Base-by-base conservation (phyloP, 2,888 invertebrate genomes). In the Nomada hirtipes region DNA sequence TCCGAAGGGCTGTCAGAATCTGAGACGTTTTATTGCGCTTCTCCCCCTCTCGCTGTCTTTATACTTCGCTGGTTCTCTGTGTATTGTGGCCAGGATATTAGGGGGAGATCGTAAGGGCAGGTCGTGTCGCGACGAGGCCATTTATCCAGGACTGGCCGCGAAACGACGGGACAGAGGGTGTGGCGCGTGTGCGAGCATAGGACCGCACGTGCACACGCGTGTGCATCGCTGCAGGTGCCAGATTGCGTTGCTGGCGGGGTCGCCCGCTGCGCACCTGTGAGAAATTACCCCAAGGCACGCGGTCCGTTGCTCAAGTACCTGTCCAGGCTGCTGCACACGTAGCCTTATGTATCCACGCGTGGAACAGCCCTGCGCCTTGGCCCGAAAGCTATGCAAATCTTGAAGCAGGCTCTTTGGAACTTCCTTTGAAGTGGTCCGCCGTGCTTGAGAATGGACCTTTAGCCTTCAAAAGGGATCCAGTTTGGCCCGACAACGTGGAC, bases 231-330 rank as follows among this genome's bases (percentile, higher is more conserved):
- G 83, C 84, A 85, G 85, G 85, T 88, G 87, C 81, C 89, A 86
- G 89, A 87, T 89, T 88, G 84, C 82, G 87, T 84, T 74, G 82
- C 53, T 63, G 80, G 18, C 79, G 59, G 81, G 72, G 65, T 76
- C 83, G 83, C 71, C 82, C 82, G 36, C 65, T 83, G 76, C 80
- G 78, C 86, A 83, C 85, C 85, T 85, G 87, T 90, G 90, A 90
- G 89, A 89, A 89, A 91, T 91, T 91, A 89, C 87, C 84, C 72
- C 57, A 47, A 79, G 87, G 89, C 89, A 91, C 87, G 90, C 89
- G 85, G 80, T 9, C 67, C 65, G 82, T 74, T 55, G 70, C 79
- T 80, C 86, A n/a, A 79, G 80, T 73, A 73, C 77, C 76, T 75
- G 85, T 85, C 83, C 76, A 68, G 68, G 74, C 76, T 69, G 20